Conservation (phyloP, 2,888 invertebrate genomes). For the Dryobota labecula region DNA sequence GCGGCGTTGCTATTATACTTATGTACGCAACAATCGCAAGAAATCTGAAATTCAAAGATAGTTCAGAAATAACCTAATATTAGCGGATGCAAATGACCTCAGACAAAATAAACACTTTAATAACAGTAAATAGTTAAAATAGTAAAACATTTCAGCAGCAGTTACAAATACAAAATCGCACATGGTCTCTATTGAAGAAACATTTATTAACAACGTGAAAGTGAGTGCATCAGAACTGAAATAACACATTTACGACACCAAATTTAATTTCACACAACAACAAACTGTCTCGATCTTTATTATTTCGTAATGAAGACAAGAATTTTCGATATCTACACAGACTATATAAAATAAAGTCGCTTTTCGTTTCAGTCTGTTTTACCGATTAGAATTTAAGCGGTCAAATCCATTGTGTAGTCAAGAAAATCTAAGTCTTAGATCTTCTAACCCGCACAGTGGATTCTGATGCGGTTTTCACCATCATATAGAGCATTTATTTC, state of each 20-base stretch:
- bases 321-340: too few relatives aligned
- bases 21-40: not conserved
- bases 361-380: too few relatives aligned
- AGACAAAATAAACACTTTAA: not conserved
- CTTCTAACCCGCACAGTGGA: too few relatives aligned
- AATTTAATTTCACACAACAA: conserved; percentile 6
- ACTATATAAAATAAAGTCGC: too few relatives aligned
- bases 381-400: too few relatives aligned
- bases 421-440: too few relatives aligned
- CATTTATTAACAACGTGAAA: not conserved
- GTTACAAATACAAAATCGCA: conserved; percentile 5
- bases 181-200: conserved; percentile 7
- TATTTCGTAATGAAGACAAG: not conserved
- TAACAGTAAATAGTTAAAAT: too few relatives aligned
- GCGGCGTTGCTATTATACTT: conserved; percentile 19
- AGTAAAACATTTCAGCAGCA: not conserved
- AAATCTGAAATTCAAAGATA: not conserved
- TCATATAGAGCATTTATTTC: too few relatives aligned
- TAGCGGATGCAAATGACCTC: not conserved
- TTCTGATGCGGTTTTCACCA: too few relatives aligned
- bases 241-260: conserved; percentile 5
- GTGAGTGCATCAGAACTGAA: not conserved
- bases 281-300: not conserved
- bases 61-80: not conserved
- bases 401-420: too few relatives aligned